These are phyloP conservation scores for Aporrectodea caliginosa DNA, from an alignment of 1,140 invertebrate genomes.

Conservation along the genomic window DNA sequence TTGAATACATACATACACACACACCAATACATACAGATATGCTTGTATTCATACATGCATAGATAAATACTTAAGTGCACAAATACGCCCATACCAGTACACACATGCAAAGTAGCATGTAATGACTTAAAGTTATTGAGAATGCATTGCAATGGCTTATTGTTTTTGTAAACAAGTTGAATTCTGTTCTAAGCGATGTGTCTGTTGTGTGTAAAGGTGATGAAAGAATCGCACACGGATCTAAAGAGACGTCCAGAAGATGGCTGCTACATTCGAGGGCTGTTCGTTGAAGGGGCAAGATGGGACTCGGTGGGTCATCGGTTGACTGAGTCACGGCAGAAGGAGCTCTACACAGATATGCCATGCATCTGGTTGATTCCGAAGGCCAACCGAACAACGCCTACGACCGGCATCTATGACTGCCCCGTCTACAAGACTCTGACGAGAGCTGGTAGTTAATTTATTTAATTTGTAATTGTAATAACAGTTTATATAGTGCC, in stretches of 20 bases:
- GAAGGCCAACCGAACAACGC: constrained; percentile 43
- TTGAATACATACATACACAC: too few relatives aligned
- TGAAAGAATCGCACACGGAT: constrained; percentile 43
- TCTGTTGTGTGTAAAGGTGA: constrained; percentile 14
- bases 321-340: constrained; percentile 53
- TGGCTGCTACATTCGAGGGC: constrained; percentile 56
- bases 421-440: constrained; percentile 58
- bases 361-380: constrained; percentile 55
- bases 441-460: constrained; percentile 51
- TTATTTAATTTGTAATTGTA: constrained; percentile 2
- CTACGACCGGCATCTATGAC: constrained; percentile 49
- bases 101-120: too few relatives aligned
- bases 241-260: constrained; percentile 45
- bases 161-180: too few relatives aligned
- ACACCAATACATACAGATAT: too few relatives aligned
- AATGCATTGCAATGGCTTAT: too few relatives aligned
- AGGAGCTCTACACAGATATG: constrained; percentile 56
- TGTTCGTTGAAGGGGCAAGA: constrained; percentile 55
- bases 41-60: too few relatives aligned
- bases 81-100: too few relatives aligned
- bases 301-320: constrained; percentile 46
- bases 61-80: too few relatives aligned
- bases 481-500: too few relatives aligned
- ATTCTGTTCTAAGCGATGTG: too few relatives aligned
- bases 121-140: too few relatives aligned